phyloP scores from a whole-genome alignment of 2,797 vertebrate genomes.

The Squalus acanthias region DNA sequence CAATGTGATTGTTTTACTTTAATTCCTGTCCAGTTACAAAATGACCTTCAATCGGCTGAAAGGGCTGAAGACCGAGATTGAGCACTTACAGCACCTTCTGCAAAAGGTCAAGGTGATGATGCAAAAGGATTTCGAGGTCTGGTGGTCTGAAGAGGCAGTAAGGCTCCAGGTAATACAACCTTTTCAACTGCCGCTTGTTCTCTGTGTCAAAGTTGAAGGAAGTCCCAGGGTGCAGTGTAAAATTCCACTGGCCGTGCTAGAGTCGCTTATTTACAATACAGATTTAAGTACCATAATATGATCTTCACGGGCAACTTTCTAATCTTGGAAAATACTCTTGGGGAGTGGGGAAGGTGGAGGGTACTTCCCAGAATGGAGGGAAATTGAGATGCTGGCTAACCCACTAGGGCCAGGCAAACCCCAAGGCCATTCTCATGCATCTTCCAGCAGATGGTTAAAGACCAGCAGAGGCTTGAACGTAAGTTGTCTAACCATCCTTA shows the following conservation, averaged over 20 bases:
- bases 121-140: constrained; percentile 79
- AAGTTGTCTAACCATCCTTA: too few species aligned
- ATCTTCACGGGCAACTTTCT: background rate
- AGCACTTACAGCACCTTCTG: constrained; percentile 81
- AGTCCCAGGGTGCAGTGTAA: background rate
- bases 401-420: background rate
- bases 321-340: background rate
- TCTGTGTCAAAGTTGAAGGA: background rate
- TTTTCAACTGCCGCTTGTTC: background rate
- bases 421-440: background rate
- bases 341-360: background rate
- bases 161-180: constrained; percentile 62
- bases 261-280: background rate
- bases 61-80: constrained; percentile 80
- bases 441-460: background rate
- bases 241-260: background rate
- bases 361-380: background rate
- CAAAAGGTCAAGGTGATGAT: constrained; percentile 77
- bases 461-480: background rate
- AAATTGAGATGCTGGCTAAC: background rate
- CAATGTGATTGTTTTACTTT: background rate
- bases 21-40: constrained; percentile 68
- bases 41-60: constrained; percentile 65
- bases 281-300: background rate
- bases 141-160: constrained; percentile 72